Base-by-base conservation (phyloP, 2,113 vertebrate species). In the Talpa occidentalis region DNA sequence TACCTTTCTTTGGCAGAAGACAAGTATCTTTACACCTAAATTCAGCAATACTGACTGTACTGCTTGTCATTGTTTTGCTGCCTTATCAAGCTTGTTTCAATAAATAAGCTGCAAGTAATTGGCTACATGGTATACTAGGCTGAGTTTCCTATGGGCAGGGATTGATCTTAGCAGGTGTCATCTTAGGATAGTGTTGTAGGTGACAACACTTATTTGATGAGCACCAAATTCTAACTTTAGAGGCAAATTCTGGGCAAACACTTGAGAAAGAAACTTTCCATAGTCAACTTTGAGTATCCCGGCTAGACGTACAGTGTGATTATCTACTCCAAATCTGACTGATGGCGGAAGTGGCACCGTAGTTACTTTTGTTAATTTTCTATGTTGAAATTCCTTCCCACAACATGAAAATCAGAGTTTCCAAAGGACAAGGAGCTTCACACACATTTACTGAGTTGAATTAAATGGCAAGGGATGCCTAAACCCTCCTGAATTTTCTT, bases 1-100 rank as follows among this genome's bases (percentile, higher is more conserved):
- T 10, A 74, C 10, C 37, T 88, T 64, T 92, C 37, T 88, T 64
- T 92, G 47, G 22, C 37, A 77, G 49, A 93, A 76, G 94, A 91
- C 4, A 78, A 49, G 22, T 30, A 77, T 72, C 72, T 84, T 70
- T 66, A 86, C 56, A 67, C 88, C 81, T 15, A 78, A 72, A 73
- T 37, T 3, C 54, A 54, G 82, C 5, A 91, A 52, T 7, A 66
- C 16, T 44, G 26, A 66, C 16, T 44, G 21, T 4, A 26, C 30
- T 76, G 28, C 19, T 62, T 66, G 22, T 12, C 10, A 81, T 35
- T 28, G 44, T 82, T 92, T 79, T 70, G 70, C 26, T 87, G 60
- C 10, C 28, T 94, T 90, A 62, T 83, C 67, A 73, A 67, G 73
- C 32, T 81, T 69, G 10, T 83, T 70, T 85, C 17, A 85, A 28